Conservation (phyloP, 1,140 invertebrate species). For the Hycleus phaleratus region DNA sequence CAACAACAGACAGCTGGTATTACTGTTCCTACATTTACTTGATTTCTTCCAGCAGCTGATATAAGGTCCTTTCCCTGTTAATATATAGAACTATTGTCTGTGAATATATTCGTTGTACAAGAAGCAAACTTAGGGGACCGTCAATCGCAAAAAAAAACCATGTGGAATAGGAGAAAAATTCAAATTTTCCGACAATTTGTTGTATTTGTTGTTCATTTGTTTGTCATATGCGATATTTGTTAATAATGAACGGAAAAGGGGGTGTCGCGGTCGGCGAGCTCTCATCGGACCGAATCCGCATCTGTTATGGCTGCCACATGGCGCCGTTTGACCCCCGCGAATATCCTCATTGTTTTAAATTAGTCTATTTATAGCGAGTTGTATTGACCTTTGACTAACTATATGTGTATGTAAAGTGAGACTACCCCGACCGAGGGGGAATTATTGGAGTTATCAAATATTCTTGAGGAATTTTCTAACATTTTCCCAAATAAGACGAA, state of each 20-base stretch:
- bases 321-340: slow-evolving; percentile 16
- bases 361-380: slow-evolving; percentile 3
- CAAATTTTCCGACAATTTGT: neutral
- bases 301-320: slow-evolving; percentile 16
- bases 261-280: slow-evolving; percentile 18
- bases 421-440: neutral
- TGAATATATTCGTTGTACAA: slow-evolving; percentile 12
- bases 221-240: slow-evolving; percentile 18
- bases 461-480: too few relatives aligned
- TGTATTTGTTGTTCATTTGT: slow-evolving; percentile 7
- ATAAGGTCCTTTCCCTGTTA: slow-evolving; percentile 10
- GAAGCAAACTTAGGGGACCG: slow-evolving; percentile 1
- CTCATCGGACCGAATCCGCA: slow-evolving; percentile 18
- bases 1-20: slow-evolving; percentile 7
- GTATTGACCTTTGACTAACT: slow-evolving; percentile 5
- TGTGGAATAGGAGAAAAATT: neutral
- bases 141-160: neutral
- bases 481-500: too few relatives aligned
- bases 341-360: slow-evolving; percentile 12
- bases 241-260: slow-evolving; percentile 18
- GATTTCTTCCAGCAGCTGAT: slow-evolving; percentile 14
- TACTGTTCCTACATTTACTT: slow-evolving; percentile 8
- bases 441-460: too few relatives aligned
- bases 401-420: neutral
- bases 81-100: slow-evolving; percentile 7